Evolutionary conservation across 53 echinoderm and acorn worm genomes (phyloP), one percentile per base, ranked within the genome.

Genomic region (Stichopus horrens): DNA sequence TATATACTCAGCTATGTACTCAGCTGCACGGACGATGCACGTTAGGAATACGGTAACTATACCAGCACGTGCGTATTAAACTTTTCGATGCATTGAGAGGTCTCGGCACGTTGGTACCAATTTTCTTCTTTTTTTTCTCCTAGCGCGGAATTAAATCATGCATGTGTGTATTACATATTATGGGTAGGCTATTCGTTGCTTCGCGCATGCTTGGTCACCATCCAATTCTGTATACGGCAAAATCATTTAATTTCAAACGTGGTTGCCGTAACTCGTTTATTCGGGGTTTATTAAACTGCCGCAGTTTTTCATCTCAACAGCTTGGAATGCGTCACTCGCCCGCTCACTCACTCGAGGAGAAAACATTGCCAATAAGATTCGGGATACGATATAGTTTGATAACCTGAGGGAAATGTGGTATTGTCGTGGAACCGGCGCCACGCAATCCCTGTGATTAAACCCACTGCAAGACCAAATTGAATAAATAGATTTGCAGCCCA

Each of bases 221-320:
- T 18, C 5, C 71, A 71, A 18, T 13, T 71, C 63, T 10, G 71
- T 20, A 14, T 23, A 23, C 23, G 37, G 8, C 16, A 56, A 56
- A 19, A 56, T 52, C 55, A 19, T 55, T 81, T 21, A 18, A 19
- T 56, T 56, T 81, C 81, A 81, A 81, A 81, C 56, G 81, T 7
- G 7, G 79, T 8, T 55, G 58, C 81, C 81, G 81, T 81, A 81
- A 81, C 81, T 81, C 81, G 81, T 81, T 81, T 81, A 81, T 81
- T 81, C 56, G 57, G 52, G 55, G 81, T n/a, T 81, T 81, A 81
- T 81, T 81, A 81, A 81, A 81, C 81, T 18, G 53, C 53, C 18
- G 18, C 81, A 81, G 58, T 57, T 56, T 81, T 20, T 80, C 23
- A 13, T 54, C 58, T 21, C 75, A 52, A 75, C 81, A 71, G 71